Conservation (phyloP, 2,888 invertebrate genomes). For the Eupeodes latifasciatus region DNA sequence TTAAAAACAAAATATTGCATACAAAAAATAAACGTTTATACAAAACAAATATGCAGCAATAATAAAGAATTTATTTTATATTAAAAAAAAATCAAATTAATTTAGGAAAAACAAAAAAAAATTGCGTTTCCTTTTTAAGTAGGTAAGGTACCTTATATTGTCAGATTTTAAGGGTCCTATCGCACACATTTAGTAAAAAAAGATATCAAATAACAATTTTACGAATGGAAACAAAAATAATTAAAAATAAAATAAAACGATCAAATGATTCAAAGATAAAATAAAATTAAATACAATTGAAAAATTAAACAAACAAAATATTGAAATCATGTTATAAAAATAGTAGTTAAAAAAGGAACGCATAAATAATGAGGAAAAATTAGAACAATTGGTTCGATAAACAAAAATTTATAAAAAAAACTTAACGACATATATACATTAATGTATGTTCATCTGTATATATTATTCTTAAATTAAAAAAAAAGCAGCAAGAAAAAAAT, state of each 20-base stretch:
- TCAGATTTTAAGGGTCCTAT: slow-evolving; percentile 54
- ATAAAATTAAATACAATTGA: slow-evolving; percentile 56
- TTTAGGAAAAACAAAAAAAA: slow-evolving; percentile 16
- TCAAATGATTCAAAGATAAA: slow-evolving; percentile 57
- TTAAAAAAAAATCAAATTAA: slow-evolving; percentile 43
- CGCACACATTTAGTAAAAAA: slow-evolving; percentile 75
- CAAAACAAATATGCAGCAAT: slow-evolving; percentile 59
- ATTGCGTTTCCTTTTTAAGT: slow-evolving; percentile 63
- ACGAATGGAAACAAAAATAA: slow-evolving; percentile 69
- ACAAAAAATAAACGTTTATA: slow-evolving; percentile 33
- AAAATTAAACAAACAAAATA: slow-evolving; percentile 53
- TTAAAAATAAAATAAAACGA: slow-evolving; percentile 74
- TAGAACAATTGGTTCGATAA: slow-evolving; percentile 72
- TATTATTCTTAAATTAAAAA: slow-evolving; percentile 61
- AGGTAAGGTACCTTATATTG: slow-evolving; percentile 48
- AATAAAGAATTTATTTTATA: slow-evolving; percentile 69
- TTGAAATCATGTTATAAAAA: slow-evolving; percentile 78
- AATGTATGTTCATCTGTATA: slow-evolving; percentile 54
- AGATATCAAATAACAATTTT: slow-evolving; percentile 77
- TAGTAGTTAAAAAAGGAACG: slow-evolving; percentile 70
- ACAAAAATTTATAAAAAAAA: slow-evolving; percentile 45
- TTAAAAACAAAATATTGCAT: slow-evolving; percentile 51
- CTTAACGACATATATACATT: slow-evolving; percentile 53
- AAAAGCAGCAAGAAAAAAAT: slow-evolving; percentile 26
- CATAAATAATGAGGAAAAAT: slow-evolving; percentile 46